Conservation (phyloP, 2,797 vertebrate species). For the Macropus fuliginosus region DNA sequence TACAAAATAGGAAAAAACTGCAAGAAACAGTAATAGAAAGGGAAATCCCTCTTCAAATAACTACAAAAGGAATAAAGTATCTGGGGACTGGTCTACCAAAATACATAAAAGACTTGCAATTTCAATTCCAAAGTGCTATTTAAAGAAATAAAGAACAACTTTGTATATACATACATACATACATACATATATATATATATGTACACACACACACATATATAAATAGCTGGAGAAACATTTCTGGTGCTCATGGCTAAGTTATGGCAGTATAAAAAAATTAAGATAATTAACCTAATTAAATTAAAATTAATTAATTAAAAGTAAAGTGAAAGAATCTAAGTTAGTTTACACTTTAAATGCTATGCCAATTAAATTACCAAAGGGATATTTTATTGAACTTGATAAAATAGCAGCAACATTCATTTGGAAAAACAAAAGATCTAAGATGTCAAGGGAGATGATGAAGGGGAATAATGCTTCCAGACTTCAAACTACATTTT, state of each 20-base stretch:
- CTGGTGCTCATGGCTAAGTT: too few relatives aligned
- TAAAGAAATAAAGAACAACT: neutral
- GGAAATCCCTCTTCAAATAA: neutral
- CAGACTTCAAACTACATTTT: neutral
- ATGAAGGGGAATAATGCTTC: neutral
- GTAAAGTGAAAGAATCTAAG: too few relatives aligned
- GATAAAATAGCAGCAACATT: neutral
- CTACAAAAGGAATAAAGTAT: neutral
- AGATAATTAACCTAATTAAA: too few relatives aligned
- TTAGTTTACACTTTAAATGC: too few relatives aligned
- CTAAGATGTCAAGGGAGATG: neutral
- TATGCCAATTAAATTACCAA: neutral
- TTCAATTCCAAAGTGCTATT: neutral
- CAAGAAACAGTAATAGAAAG: neutral
- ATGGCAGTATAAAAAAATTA: too few relatives aligned
- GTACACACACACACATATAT: too few relatives aligned
- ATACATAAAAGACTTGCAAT: neutral
- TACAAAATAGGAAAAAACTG: neutral
- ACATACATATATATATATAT: too few relatives aligned
- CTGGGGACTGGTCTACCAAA: neutral
- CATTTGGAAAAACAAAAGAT: neutral
- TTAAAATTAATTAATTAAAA: too few relatives aligned
- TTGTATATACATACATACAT: too few relatives aligned
- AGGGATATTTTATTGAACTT: neutral
- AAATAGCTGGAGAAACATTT: too few relatives aligned